Evolutionary conservation across 2,888 invertebrate species (phyloP).

Genomic region (Melinaea menophilus): DNA sequence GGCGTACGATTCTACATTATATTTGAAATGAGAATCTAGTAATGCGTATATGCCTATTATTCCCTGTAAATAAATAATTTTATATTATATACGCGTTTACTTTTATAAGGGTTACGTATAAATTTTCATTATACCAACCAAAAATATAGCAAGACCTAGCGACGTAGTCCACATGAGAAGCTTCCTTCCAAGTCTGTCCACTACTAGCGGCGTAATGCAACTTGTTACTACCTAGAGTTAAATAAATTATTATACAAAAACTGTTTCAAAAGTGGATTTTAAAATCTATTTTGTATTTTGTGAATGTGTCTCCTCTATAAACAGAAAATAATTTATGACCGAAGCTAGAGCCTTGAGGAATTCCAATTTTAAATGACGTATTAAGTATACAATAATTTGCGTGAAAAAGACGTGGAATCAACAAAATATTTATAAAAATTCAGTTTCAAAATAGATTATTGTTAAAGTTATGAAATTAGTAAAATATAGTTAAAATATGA

Average conservation of each 20-base stretch:
- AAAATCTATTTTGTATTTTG: too few relatives aligned
- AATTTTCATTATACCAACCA: constrained; percentile 58
- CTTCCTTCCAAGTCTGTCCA: constrained; percentile 86
- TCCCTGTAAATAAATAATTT: constrained; percentile 42
- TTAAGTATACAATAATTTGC: too few relatives aligned
- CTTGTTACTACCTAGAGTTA: constrained; percentile 81
- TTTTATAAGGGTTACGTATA: neutral
- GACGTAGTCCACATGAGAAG: constrained; percentile 86
- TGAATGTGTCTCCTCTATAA: too few relatives aligned
- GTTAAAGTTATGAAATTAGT: too few relatives aligned
- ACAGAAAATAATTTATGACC: too few relatives aligned
- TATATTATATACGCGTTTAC: neutral
- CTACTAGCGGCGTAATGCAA: constrained; percentile 83
- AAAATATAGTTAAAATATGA: too few relatives aligned
- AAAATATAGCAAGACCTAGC: constrained; percentile 79
- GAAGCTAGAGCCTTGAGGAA: too few relatives aligned
- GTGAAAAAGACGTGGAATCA: too few relatives aligned
- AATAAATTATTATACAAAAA: neutral
- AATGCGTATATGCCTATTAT: constrained; percentile 67
- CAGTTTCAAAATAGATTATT: too few relatives aligned
- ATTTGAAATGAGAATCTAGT: constrained; percentile 61
- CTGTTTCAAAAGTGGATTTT: too few relatives aligned
- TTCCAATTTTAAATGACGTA: neutral
- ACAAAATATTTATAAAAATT: too few relatives aligned
- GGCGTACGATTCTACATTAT: constrained; percentile 55